A percentile compares a stretch with the other conserved stretches of the same genome.
Evolutionary conservation across 2,888 invertebrate genomes (phyloP).

Genomic region (Andrena flavipes): DNA sequence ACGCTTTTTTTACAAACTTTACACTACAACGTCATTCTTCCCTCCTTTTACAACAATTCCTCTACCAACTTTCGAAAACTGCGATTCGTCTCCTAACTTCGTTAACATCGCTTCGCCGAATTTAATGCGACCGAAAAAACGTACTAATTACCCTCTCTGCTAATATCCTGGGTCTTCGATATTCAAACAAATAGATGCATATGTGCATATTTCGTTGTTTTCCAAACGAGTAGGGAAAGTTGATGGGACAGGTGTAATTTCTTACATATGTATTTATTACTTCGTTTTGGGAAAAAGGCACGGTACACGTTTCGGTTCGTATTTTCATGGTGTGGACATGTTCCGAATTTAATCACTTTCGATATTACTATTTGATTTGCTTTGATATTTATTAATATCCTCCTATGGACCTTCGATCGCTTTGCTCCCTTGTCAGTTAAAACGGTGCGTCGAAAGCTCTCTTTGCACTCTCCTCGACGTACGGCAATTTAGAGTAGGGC

Average conservation of each 20-base stretch:
- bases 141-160: no score
- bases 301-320: background rate
- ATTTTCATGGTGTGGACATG: background rate
- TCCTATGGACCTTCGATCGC: background rate
- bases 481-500: slow-evolving; percentile 19
- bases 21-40: background rate
- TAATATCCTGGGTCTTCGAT: background rate
- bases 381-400: background rate
- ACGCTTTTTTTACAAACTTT: background rate
- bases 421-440: background rate
- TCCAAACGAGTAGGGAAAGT: background rate
- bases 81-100: no score
- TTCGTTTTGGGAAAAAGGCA: background rate
- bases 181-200: background rate
- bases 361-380: background rate
- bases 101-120: background rate
- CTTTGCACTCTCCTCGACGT: background rate
- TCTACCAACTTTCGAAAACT: no score
- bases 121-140: no score
- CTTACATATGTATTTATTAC: background rate
- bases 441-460: background rate
- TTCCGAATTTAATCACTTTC: background rate
- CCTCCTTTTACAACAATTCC: background rate
- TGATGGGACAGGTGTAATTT: background rate
- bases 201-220: background rate